Conservation (phyloP, 2,797 vertebrate species). For the Falco concolor region DNA sequence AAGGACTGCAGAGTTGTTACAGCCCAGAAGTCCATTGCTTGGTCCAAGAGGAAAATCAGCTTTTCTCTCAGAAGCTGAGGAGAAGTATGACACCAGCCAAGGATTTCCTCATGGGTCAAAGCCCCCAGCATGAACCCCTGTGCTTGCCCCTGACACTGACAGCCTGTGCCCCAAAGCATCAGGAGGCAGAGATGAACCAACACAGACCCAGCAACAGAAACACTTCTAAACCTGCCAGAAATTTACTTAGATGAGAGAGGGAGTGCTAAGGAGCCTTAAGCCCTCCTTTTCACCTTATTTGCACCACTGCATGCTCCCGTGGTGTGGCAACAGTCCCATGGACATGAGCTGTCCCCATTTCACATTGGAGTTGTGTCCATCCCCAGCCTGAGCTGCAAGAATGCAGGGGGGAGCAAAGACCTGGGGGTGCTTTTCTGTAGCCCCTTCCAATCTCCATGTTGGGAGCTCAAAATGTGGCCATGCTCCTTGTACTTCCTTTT, state of each 20-base stretch:
- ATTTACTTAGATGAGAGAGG: not conserved
- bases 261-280: not conserved
- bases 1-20: not conserved
- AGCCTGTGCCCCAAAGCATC: not conserved
- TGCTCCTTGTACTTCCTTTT: not conserved
- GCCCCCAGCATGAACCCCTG: rapidly evolving
- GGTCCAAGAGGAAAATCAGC: not conserved
- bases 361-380: not conserved
- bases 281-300: not conserved
- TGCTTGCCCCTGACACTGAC: not conserved
- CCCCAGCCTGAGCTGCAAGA: not conserved
- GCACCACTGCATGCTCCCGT: not conserved
- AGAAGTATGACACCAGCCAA: not conserved
- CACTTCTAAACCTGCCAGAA: not conserved
- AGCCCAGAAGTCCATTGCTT: not conserved
- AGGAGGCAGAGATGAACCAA: not conserved
- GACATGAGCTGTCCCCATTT: not conserved
- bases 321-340: too few relatives aligned
- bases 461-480: not conserved
- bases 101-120: not conserved
- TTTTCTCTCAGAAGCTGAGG: not conserved
- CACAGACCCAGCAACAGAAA: not conserved
- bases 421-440: rapidly evolving
- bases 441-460: rapidly evolving
- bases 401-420: not conserved